Evolutionary conservation across 2,888 invertebrate species (phyloP), one percentile per base, ranked within the genome.

Genomic region (Pristionchus entomophagus): DNA sequence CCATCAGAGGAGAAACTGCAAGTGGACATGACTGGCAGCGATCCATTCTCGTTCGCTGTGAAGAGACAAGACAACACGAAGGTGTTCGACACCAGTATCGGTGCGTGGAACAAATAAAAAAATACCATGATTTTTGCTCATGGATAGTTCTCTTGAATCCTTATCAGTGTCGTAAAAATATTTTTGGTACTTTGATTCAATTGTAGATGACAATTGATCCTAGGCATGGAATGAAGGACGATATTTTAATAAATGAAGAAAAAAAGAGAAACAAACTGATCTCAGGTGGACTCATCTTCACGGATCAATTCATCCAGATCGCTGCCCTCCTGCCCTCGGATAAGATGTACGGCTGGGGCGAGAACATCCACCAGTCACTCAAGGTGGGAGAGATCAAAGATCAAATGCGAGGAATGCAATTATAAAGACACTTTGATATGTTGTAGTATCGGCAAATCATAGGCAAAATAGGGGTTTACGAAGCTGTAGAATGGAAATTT

Each of bases 261-360:
- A n/a, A n/a, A n/a, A n/a, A n/a, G 56, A 56, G 10, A 56, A n/a
- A 56, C 22, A 17, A 17, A 10, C 56, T 56, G 56, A 22, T n/a
- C 56, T 22, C 69, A 90, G 91, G 92, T 12, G 92, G 92, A 6
- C 88, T 93, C 10, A 88, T 92, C 22, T 93, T 92, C 86, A 89
- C 91, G 19, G 91, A 92, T 78, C 87, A 92, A 77, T 93, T 91
- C 87, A 91, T 93, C 83, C 93, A 93, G 86, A 91, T 93, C 53
- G 92, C 91, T 35, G 91, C 92, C 0, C 89, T 89, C 62, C 86
- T 92, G 12, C 91, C 93, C 12, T 89, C 90, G 32, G 89, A 91
- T 65, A 88, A 90, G 56, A 90, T 93, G 87, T 93, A 92, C 85
- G 93, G 93, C 32, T 92, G 92, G 88, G 93, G 93, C 41, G 93